phyloP scores from a whole-genome alignment of 2,888 invertebrate species.

The Drosophila hamatofila region DNA sequence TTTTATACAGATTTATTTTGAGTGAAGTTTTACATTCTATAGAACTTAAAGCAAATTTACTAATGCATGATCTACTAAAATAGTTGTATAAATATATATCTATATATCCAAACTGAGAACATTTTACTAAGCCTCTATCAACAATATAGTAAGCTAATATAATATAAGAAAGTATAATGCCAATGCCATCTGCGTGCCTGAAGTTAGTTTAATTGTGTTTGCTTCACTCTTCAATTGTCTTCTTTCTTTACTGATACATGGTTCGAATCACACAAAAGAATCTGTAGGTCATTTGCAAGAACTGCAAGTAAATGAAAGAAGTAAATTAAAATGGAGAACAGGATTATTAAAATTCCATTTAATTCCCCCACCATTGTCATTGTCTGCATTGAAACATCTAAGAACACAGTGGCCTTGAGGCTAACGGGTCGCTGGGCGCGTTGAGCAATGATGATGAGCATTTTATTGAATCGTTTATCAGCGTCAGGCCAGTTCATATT shows the following conservation, averaged over 20 bases:
- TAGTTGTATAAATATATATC: too few species aligned
- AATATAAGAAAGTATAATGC: not conserved
- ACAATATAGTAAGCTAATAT: too few species aligned
- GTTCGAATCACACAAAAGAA: constrained; percentile 74
- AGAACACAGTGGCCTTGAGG: constrained; percentile 67
- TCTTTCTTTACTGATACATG: constrained; percentile 55
- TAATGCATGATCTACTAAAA: too few species aligned
- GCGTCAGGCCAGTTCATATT: constrained; percentile 67
- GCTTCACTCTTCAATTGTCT: not conserved
- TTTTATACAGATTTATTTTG: too few species aligned
- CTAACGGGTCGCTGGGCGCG: constrained; percentile 69
- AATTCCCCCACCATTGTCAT: constrained; percentile 65
- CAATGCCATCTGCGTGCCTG: too few species aligned
- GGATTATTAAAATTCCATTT: not conserved
- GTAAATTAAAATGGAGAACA: not conserved
- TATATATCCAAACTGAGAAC: too few species aligned
- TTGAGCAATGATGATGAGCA: constrained; percentile 60
- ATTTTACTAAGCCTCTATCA: too few species aligned
- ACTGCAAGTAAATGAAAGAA: constrained; percentile 38
- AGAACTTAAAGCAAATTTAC: too few species aligned
- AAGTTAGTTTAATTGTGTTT: too few species aligned
- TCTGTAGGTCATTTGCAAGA: constrained; percentile 68
- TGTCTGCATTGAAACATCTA: constrained; percentile 69
- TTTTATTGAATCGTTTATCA: constrained; percentile 63
- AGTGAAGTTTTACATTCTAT: too few species aligned